Percentiles rank a stretch among this genome's conserved stretches.
Evolutionary conservation across 2,113 vertebrate genomes (phyloP).

Genomic region (Corvus moneduloides): DNA sequence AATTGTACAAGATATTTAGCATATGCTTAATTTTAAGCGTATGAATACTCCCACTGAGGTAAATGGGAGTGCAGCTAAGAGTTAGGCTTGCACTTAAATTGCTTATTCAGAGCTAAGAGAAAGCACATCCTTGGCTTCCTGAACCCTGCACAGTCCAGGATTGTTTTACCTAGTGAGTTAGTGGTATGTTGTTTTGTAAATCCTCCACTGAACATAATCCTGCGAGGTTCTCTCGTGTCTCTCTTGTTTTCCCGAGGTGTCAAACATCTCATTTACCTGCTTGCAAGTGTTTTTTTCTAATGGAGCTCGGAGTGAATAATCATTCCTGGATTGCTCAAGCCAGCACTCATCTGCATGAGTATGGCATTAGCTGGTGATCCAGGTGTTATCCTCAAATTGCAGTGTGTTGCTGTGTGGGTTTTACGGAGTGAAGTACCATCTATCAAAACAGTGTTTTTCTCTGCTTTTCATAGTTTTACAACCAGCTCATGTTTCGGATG

Average conservation of each 20-base stretch:
- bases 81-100: not conserved
- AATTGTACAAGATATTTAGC: conserved; percentile 2
- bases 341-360: not conserved
- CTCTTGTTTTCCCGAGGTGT: not conserved
- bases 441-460: not conserved
- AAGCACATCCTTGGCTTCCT: not conserved
- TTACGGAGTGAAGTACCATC: not conserved
- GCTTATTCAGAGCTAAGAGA: not conserved
- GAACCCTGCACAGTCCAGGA: not conserved
- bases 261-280: not conserved
- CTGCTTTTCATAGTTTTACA: not conserved
- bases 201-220: not conserved
- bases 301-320: not conserved
- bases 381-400: not conserved
- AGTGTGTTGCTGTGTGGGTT: not conserved
- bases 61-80: not conserved
- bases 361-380: not conserved
- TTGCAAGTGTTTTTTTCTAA: not conserved
- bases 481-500: not conserved
- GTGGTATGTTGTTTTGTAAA: not conserved
- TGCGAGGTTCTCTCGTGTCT: not conserved
- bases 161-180: not conserved
- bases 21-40: not conserved
- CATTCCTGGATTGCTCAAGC: not conserved
- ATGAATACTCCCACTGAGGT: not conserved